These are phyloP conservation scores for Xenus cinereus DNA, from an alignment of 2,113 vertebrate species.

Conservation along the genomic window DNA sequence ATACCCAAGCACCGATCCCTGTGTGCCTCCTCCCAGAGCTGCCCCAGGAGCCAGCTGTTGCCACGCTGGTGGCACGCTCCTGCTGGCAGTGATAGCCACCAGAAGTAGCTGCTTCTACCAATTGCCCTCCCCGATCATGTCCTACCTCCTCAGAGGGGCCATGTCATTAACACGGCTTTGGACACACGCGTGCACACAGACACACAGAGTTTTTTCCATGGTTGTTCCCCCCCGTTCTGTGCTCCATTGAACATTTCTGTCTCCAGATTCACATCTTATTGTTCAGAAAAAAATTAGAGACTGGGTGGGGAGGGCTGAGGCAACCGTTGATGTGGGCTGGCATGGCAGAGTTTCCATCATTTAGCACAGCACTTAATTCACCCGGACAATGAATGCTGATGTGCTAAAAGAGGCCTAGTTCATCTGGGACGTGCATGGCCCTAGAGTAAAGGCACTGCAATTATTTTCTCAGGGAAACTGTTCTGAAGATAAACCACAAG, in stretches of 20 bases:
- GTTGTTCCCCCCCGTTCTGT: not conserved
- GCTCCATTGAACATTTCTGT: not conserved
- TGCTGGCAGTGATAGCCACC: not conserved
- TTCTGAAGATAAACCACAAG: constrained; percentile 71
- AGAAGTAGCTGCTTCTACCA: not conserved
- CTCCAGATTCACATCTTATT: constrained; percentile 22
- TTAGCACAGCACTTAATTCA: constrained; percentile 67
- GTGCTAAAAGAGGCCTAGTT: constrained; percentile 48
- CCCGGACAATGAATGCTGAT: constrained; percentile 67
- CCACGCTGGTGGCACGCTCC: not conserved
- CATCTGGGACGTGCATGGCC: constrained; percentile 70
- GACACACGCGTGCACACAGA: not conserved
- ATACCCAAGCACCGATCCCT: not conserved
- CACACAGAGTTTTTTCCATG: not conserved
- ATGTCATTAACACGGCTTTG: not conserved
- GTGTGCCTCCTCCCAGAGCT: not conserved
- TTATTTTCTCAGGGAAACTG: constrained; percentile 70
- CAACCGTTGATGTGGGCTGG: constrained; percentile 29
- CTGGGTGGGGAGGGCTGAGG: not conserved
- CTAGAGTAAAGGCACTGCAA: constrained; percentile 45
- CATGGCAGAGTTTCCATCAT: constrained; percentile 13
- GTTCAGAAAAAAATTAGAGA: constrained; percentile 4
- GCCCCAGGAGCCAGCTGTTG: not conserved
- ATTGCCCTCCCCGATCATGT: not conserved
- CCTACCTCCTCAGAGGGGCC: not conserved